phyloP scores from a whole-genome alignment of 2,888 invertebrate genomes.

The Andrena chrysosceles region DNA sequence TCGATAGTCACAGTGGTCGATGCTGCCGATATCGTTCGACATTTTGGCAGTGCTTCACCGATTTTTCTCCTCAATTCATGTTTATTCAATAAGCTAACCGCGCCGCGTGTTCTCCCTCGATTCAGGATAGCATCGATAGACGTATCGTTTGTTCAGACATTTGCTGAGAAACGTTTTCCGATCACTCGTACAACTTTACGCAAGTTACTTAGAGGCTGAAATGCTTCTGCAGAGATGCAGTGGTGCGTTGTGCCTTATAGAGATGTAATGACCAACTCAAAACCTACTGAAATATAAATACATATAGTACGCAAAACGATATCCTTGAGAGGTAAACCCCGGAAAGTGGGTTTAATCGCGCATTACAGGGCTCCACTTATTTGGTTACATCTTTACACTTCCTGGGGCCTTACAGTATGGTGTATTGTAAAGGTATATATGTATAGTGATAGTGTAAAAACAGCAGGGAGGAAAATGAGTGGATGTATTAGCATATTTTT shows the following conservation, averaged over 20 bases:
- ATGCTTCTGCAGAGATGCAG: background rate
- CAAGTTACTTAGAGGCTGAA: background rate
- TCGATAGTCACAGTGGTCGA: slow-evolving; percentile 27
- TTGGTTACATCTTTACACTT: too few relatives aligned
- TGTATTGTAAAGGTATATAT: too few relatives aligned
- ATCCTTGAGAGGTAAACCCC: too few relatives aligned
- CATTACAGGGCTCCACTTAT: too few relatives aligned
- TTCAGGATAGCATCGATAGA: background rate
- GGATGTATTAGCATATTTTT: too few relatives aligned
- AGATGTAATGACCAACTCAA: too few relatives aligned
- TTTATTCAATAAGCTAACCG: slow-evolving; percentile 53
- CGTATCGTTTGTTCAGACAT: background rate
- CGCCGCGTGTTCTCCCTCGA: background rate
- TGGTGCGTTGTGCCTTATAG: background rate
- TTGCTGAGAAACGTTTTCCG: background rate
- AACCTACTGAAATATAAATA: too few relatives aligned
- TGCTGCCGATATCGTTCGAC: slow-evolving; percentile 42
- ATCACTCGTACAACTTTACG: background rate
- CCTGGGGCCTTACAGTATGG: too few relatives aligned
- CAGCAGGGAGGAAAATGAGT: too few relatives aligned
- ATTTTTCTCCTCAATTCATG: slow-evolving; percentile 27
- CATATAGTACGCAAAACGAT: too few relatives aligned
- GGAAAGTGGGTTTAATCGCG: too few relatives aligned
- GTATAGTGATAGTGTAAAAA: too few relatives aligned
- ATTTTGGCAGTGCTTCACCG: slow-evolving; percentile 56